Percentiles rank a stretch among this genome's conserved stretches.
These are phyloP conservation scores for Taeniopygia guttata DNA, from an alignment of 2,797 vertebrate genomes.

Conservation along the genomic window DNA sequence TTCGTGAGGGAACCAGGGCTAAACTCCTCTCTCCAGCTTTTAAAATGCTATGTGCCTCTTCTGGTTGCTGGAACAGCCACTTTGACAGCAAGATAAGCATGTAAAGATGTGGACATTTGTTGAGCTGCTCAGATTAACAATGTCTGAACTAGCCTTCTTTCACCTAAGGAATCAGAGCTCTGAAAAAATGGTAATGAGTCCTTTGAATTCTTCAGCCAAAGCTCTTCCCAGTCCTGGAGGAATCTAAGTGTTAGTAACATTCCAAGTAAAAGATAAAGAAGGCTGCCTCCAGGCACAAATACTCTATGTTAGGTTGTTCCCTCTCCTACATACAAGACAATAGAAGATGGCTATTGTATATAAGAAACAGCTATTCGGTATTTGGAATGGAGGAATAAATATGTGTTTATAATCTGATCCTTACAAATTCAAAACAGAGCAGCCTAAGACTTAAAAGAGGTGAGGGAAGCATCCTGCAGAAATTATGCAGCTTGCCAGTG, in stretches of 20 bases:
- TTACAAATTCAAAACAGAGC: conserved; percentile 52
- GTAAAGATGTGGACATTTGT: not conserved
- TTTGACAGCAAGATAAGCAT: not conserved
- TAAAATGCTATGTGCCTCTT: not conserved
- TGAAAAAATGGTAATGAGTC: not conserved
- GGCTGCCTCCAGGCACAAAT: conserved; percentile 6
- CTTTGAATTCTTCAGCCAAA: not conserved
- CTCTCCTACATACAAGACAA: not conserved
- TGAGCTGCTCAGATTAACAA: not conserved
- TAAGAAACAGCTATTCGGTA: conserved; percentile 1
- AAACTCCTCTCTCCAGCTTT: not conserved
- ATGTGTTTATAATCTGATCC: conserved; percentile 10
- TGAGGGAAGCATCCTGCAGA: conserved; percentile 14
- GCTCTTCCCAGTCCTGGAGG: not conserved
- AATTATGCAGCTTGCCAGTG: not conserved
- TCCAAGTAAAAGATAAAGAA: conserved; percentile 13
- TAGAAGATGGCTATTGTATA: not conserved
- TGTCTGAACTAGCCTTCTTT: not conserved
- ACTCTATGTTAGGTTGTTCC: not conserved
- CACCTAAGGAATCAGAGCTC: not conserved
- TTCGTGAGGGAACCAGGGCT: not conserved
- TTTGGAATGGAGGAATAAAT: conserved; percentile 31
- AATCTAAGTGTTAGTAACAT: not conserved
- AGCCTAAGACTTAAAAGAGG: conserved; percentile 21
- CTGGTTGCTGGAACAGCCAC: not conserved